These are phyloP conservation scores for Oryzias celebensis DNA, from an alignment of 2,113 vertebrate genomes.

Conservation along the genomic window DNA sequence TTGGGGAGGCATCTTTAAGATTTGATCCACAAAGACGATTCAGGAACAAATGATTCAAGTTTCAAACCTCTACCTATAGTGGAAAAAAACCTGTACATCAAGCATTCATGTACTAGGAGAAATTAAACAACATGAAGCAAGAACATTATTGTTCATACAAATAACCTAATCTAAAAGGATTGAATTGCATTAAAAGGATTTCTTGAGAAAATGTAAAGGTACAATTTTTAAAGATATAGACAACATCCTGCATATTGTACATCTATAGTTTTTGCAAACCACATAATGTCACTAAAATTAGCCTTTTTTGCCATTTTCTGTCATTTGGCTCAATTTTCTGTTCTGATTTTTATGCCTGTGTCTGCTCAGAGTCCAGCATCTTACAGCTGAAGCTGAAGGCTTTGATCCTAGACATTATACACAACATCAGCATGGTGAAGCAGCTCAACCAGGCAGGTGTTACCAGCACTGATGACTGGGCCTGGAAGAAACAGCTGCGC, in stretches of 20 bases:
- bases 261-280: neutral
- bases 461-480: conserved; percentile 82
- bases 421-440: conserved; percentile 92
- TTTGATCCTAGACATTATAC: conserved; percentile 93
- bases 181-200: too few species aligned
- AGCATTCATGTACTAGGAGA: neutral
- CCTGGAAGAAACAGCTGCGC: conserved; percentile 93
- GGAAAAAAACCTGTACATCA: neutral
- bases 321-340: neutral
- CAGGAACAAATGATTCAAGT: neutral
- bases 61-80: too few species aligned
- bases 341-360: neutral
- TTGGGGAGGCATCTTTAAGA: neutral
- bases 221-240: too few species aligned
- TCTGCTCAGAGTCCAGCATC: conserved; percentile 80
- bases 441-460: conserved; percentile 83
- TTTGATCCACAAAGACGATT: neutral
- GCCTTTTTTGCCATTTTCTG: neutral
- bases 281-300: neutral
- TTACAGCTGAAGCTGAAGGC: conserved; percentile 93
- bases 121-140: too few species aligned
- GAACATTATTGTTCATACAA: too few species aligned
- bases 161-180: too few species aligned
- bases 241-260: neutral
- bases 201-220: too few species aligned